Base-by-base conservation (phyloP, 2,797 vertebrate species). In the Melanogrammus aeglefinus region DNA sequence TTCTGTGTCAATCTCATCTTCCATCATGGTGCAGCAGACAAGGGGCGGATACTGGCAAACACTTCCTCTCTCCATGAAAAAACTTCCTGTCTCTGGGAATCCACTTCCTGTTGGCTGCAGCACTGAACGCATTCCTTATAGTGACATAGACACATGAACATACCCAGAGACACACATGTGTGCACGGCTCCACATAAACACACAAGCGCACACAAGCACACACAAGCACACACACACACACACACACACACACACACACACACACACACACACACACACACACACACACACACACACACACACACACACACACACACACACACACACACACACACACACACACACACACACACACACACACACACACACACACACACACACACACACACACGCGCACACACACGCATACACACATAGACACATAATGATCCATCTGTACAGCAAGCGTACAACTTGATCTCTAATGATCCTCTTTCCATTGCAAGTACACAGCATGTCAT, bases 31-130 rank as follows among this genome's bases (percentile, higher is more conserved):
- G 83, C 84, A 89, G 90, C 88, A 92, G 85, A 91, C 92, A 92
- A 88, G 95, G 94, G 93, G 95, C 91, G 94, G 94, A 94, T 95
- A 90, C 93, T 90, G 90, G 89, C 87, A 93, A 93, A 90, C 83
- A 88, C 94, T 96, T 96, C 95, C 94, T 94, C 90, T 89, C 91
- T 88, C 91, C 92, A 81, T 39, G 73, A 90, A 91, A 88, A 86
- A 85, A 85, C 90, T 91, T 93, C 92, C 92, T 94, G 92, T 89
- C 90, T 86, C 91, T 93, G 88, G 89, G 82, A 92, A 90, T 86
- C 85, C 77, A 91, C 91, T 96, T 96, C 95, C 94, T 94, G 87
- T 73, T 21, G 81, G 63, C 89, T 85, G 85, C 89, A 85, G 78
- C 90, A 85, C 88, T 74, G 74, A 78, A 21, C 89, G 82, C 83